phyloP scores from a whole-genome alignment of 1,140 invertebrate genomes.

The Gryllus bimaculatus region DNA sequence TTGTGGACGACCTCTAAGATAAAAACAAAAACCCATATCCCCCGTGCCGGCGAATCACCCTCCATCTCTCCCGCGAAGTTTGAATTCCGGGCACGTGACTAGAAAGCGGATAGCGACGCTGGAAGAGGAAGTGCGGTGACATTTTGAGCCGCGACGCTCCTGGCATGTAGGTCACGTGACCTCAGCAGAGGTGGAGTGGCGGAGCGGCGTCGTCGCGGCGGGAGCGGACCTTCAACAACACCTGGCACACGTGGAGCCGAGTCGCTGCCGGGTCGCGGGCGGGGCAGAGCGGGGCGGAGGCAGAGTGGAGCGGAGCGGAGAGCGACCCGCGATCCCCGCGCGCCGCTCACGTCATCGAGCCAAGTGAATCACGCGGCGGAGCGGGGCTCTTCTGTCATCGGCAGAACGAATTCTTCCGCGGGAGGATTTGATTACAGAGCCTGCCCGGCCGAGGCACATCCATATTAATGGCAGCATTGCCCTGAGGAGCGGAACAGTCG shows the following conservation, averaged over 20 bases:
- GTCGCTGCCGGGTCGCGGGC: not conserved
- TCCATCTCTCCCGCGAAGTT: too few species aligned
- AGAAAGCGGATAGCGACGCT: too few species aligned
- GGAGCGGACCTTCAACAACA: not conserved
- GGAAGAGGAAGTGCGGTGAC: not conserved
- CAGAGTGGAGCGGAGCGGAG: not conserved
- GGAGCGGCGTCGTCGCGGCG: too few species aligned
- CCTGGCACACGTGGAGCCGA: not conserved
- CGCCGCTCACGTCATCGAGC: not conserved
- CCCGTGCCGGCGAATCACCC: too few species aligned
- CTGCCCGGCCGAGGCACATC: not conserved
- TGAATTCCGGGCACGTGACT: too few species aligned
- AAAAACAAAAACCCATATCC: too few species aligned
- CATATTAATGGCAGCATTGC: not conserved
- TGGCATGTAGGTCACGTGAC: not conserved
- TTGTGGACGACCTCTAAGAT: too few species aligned
- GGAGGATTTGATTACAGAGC: not conserved
- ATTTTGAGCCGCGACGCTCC: not conserved
- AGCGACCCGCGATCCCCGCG: not conserved
- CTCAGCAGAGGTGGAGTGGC: too few species aligned
- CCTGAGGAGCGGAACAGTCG: not conserved
- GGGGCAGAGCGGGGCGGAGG: not conserved
- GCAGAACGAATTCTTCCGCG: constrained; percentile 2
- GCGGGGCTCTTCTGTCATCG: not conserved
- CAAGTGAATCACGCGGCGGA: not conserved